Conservation (phyloP, 2,113 vertebrate genomes). For the Microcebus ravelobensis region DNA sequence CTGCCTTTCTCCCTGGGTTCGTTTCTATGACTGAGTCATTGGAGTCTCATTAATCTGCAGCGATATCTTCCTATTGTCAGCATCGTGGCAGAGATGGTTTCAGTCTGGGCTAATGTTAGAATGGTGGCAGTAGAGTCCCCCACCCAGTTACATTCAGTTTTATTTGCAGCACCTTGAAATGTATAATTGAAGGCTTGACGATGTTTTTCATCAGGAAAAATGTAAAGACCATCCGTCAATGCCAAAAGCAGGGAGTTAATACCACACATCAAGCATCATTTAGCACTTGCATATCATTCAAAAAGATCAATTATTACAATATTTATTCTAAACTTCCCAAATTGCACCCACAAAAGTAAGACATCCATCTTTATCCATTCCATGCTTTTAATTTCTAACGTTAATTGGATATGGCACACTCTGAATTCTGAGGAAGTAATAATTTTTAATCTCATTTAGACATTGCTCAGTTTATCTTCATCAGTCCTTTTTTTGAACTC, state of each 20-base stretch:
- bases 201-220: constrained; percentile 82
- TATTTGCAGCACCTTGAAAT: constrained; percentile 37
- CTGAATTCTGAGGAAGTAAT: constrained; percentile 78
- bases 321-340: constrained; percentile 81
- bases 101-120: not conserved
- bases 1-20: not conserved
- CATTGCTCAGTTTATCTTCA: constrained; percentile 81
- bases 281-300: constrained; percentile 79
- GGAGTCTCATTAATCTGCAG: constrained; percentile 50
- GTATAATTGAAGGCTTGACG: constrained; percentile 78
- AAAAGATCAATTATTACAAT: constrained; percentile 84
- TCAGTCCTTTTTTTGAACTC: constrained; percentile 55
- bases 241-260: constrained; percentile 74
- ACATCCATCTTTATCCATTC: constrained; percentile 83
- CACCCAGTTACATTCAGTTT: constrained; percentile 51
- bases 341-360: constrained; percentile 75
- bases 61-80: constrained; percentile 31
- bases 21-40: constrained; percentile 52
- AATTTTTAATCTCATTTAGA: constrained; percentile 83
- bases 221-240: constrained; percentile 81
- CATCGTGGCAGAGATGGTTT: constrained; percentile 30
- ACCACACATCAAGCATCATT: constrained; percentile 74
- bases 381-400: constrained; percentile 78
- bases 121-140: not conserved
- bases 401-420: constrained; percentile 73